Evolutionary conservation across 2,888 invertebrate species (phyloP).

Genomic region (Agonopterix arenella): DNA sequence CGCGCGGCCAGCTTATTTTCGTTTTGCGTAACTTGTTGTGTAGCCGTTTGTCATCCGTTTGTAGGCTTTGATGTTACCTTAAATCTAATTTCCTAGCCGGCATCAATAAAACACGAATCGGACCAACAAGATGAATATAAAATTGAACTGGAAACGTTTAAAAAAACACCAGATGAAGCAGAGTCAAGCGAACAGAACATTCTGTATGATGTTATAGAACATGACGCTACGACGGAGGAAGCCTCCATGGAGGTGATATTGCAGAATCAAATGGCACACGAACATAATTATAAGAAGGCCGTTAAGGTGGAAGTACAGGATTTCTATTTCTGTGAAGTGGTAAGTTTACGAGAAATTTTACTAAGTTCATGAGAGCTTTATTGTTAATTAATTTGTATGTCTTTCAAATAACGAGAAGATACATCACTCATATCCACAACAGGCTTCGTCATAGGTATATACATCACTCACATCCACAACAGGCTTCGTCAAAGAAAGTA

Average conservation of each 20-base stretch:
- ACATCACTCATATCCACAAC: no score
- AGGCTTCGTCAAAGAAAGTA: no score
- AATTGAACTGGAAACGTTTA: neutral
- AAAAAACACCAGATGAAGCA: neutral
- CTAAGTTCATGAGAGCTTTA: neutral
- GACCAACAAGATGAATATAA: neutral
- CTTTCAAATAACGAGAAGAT: no score
- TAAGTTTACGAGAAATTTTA: neutral
- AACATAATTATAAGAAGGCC: constrained; percentile 21
- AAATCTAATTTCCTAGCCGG: neutral
- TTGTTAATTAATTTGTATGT: no score
- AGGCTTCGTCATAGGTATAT: no score
- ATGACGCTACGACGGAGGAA: neutral
- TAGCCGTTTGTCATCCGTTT: no score
- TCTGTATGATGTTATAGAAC: neutral
- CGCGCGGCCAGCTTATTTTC: no score
- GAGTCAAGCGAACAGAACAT: neutral
- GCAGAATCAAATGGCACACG: constrained; percentile 4
- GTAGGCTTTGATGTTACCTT: neutral
- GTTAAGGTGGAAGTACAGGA: constrained; percentile 2
- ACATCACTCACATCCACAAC: no score
- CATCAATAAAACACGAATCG: neutral
- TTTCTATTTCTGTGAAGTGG: constrained; percentile 1
- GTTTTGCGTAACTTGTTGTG: no score
- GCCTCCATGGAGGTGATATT: neutral